These are phyloP conservation scores for Corydoras sp. DNA, from an alignment of 2,113 vertebrate genomes.

Conservation along the genomic window DNA sequence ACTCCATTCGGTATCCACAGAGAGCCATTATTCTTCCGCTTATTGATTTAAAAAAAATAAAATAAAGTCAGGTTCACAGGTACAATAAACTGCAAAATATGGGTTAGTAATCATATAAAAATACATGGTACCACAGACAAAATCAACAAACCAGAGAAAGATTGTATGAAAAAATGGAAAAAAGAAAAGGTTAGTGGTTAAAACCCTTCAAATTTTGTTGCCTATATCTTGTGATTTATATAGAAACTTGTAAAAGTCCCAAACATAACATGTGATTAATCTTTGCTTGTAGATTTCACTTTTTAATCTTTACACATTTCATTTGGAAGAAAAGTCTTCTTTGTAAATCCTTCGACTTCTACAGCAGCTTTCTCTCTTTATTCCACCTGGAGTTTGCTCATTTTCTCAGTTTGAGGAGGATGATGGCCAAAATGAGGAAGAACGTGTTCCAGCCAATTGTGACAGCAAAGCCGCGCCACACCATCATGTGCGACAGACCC, in stretches of 20 bases:
- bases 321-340: slow-evolving; percentile 23
- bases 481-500: slow-evolving; percentile 66
- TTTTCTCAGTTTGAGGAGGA: slow-evolving; percentile 69
- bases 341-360: slow-evolving; percentile 14
- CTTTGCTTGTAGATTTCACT: too few relatives aligned
- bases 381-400: slow-evolving; percentile 40
- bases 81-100: too few relatives aligned
- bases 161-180: background rate
- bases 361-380: background rate
- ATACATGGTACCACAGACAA: background rate
- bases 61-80: too few relatives aligned
- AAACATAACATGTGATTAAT: too few relatives aligned
- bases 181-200: too few relatives aligned
- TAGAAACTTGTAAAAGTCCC: too few relatives aligned
- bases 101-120: too few relatives aligned
- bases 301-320: too few relatives aligned
- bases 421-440: slow-evolving; percentile 68
- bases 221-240: too few relatives aligned
- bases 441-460: slow-evolving; percentile 72
- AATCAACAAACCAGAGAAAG: background rate
- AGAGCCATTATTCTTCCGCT: slow-evolving; percentile 10
- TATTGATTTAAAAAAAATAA: too few relatives aligned
- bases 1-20: background rate
- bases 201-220: too few relatives aligned
- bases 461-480: slow-evolving; percentile 69